phyloP scores from a whole-genome alignment of 2,888 invertebrate genomes.

The Epirrhoe tristata region DNA sequence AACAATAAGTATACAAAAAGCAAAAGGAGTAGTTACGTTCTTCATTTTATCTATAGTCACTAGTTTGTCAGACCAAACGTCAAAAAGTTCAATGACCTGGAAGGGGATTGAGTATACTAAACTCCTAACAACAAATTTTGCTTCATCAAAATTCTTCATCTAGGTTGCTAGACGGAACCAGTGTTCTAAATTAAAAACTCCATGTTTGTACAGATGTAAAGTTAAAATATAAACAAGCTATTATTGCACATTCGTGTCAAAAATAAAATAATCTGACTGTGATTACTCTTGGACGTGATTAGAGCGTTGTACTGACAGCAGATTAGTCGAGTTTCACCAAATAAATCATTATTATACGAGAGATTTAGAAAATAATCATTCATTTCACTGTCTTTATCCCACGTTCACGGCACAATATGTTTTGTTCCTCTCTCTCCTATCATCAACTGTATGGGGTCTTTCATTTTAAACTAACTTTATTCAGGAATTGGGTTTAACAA shows the following conservation, averaged over 20 bases:
- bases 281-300: conserved; percentile 65
- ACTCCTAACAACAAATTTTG: background rate
- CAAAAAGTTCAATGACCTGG: background rate
- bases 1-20: background rate
- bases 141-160: background rate
- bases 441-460: too few relatives aligned
- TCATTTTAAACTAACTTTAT: too few relatives aligned
- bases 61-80: too few relatives aligned
- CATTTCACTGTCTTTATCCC: too few relatives aligned
- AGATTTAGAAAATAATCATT: too few relatives aligned
- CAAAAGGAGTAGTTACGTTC: background rate
- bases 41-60: background rate
- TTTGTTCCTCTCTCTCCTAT: too few relatives aligned
- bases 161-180: background rate
- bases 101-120: background rate
- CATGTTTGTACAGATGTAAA: conserved; percentile 20
- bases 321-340: conserved; percentile 28
- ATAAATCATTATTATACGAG: background rate
- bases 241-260: conserved; percentile 62
- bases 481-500: too few relatives aligned
- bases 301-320: conserved; percentile 53
- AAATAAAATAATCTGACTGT: conserved; percentile 60
- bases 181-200: background rate
- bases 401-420: too few relatives aligned
- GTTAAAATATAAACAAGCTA: conserved; percentile 63